phyloP scores from a whole-genome alignment of 2,113 vertebrate genomes.

The Platanista minor region DNA sequence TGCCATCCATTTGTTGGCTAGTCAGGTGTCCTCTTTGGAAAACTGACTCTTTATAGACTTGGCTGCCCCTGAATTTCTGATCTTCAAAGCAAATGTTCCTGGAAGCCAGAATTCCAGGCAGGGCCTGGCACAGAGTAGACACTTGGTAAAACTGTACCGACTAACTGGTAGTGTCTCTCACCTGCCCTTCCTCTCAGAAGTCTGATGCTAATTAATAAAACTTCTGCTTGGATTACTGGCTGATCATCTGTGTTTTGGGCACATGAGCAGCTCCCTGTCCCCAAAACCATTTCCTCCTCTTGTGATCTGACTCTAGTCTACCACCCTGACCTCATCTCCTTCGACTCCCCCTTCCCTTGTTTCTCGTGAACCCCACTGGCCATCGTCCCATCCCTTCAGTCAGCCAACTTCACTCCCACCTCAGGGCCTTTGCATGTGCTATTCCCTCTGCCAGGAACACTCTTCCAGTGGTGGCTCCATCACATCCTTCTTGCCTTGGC shows the following conservation, averaged over 20 bases:
- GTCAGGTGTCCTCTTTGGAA: neutral
- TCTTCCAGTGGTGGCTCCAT: neutral
- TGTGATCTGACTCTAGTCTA: neutral
- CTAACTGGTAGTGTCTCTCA: neutral
- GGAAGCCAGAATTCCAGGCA: neutral
- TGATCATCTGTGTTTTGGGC: neutral
- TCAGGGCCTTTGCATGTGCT: neutral
- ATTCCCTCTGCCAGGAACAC: neutral
- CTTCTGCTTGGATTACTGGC: neutral
- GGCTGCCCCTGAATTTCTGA: neutral
- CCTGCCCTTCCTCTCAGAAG: neutral
- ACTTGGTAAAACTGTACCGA: neutral
- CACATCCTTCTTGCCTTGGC: neutral
- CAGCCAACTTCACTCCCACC: neutral
- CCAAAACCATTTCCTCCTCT: neutral
- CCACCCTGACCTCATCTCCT: neutral
- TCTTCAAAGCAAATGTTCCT: neutral
- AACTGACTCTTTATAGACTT: neutral
- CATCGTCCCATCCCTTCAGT: neutral
- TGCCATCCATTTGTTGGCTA: neutral
- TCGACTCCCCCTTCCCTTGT: too few relatives aligned
- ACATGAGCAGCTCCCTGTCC: neutral
- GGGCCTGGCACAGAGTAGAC: neutral
- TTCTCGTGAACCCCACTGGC: neutral
- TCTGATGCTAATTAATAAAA: neutral